Conservation (phyloP, 2,797 vertebrate genomes). For the Malurus leucopterus region DNA sequence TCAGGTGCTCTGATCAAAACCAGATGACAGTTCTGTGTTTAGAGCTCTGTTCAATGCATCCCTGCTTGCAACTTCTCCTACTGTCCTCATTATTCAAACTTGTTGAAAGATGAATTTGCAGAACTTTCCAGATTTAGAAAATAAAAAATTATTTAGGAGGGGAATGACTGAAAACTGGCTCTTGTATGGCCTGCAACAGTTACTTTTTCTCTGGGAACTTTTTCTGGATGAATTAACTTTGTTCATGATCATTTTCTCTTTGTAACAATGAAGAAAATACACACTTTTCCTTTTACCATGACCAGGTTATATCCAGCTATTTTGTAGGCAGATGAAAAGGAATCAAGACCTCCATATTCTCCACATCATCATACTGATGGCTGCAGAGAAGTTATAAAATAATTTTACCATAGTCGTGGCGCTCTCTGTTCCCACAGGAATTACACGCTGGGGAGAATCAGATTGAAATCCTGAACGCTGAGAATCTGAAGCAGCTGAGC, state of each 20-base stretch:
- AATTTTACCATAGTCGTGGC: neutral
- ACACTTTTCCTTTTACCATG: neutral
- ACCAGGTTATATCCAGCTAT: neutral
- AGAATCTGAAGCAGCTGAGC: constrained; percentile 75
- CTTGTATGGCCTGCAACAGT: neutral
- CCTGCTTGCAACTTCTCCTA: neutral
- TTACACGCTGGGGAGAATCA: constrained; percentile 86
- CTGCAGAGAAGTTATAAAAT: neutral
- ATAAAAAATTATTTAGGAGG: neutral
- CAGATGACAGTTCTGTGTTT: neutral
- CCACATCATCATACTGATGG: accelerated
- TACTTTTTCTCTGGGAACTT: neutral
- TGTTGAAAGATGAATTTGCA: neutral
- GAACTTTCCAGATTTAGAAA: neutral
- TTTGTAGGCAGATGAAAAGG: neutral
- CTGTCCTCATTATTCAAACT: neutral
- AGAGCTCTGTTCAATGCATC: neutral
- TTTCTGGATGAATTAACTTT: neutral
- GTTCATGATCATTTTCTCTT: neutral
- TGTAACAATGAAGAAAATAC: neutral
- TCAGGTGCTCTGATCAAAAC: neutral
- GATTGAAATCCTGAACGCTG: constrained; percentile 75
- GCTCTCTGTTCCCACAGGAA: constrained; percentile 69
- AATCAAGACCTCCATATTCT: neutral
- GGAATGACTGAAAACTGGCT: neutral